A percentile compares a stretch with the other conserved stretches of the same genome.
Evolutionary conservation across 2,113 vertebrate genomes (phyloP).

Genomic region (Poeciliopsis retropinna): DNA sequence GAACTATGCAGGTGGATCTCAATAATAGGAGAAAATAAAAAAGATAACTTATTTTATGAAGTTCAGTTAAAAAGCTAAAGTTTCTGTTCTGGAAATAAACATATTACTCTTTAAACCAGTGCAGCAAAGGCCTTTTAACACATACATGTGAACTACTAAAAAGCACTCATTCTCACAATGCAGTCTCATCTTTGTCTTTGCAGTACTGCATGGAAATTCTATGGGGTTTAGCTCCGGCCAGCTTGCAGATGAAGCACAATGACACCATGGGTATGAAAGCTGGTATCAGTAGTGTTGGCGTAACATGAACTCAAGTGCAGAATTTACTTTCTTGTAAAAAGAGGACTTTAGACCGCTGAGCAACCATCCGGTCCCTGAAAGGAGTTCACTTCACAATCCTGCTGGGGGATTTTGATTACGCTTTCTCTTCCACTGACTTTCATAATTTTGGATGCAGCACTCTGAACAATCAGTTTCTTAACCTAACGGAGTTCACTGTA

Average conservation of each 20-base stretch:
- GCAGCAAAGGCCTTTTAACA: neutral
- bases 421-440: too few species aligned
- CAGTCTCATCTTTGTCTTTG: neutral
- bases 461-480: too few species aligned
- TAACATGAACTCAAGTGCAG: neutral
- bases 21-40: neutral
- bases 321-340: neutral
- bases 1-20: neutral
- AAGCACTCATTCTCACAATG: neutral
- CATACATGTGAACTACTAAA: neutral
- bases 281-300: neutral
- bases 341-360: neutral
- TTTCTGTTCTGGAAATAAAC: too few species aligned
- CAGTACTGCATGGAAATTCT: neutral
- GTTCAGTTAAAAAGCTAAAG: neutral
- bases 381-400: neutral
- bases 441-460: too few species aligned
- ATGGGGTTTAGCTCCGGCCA: neutral
- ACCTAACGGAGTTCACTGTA: too few species aligned
- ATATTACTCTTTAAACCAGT: neutral
- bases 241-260: neutral
- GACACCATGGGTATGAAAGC: neutral
- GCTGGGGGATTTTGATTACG: too few species aligned
- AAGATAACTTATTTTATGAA: neutral
- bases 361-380: neutral